Evolutionary conservation across 2,888 invertebrate genomes (phyloP).

Genomic region (Myathropa florea): DNA sequence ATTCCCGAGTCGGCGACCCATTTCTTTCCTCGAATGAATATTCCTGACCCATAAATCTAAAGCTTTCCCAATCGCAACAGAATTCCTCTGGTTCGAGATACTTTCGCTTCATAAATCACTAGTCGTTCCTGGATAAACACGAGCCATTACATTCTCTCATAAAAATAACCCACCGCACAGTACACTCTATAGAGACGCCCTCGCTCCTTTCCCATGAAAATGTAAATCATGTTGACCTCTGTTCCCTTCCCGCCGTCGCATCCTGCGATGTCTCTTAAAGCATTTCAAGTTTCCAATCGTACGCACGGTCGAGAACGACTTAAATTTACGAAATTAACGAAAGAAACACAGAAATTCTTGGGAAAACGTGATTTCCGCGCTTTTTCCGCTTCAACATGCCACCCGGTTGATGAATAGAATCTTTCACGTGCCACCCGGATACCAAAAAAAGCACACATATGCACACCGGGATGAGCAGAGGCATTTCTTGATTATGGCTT

Average conservation of each 20-base stretch:
- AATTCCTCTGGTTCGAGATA: constrained; percentile 1
- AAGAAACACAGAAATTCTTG: constrained; percentile 4
- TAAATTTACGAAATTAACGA: constrained; percentile 33
- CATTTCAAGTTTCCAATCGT: neutral
- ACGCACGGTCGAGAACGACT: neutral
- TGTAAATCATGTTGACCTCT: constrained; percentile 18
- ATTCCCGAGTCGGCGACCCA: neutral
- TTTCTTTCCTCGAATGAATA: neutral
- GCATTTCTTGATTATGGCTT: neutral
- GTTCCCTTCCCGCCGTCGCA: neutral
- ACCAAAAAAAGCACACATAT: neutral
- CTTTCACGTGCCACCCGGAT: constrained; percentile 34
- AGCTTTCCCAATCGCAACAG: constrained; percentile 14
- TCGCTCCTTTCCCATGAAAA: neutral
- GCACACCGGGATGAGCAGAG: neutral
- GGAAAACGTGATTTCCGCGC: constrained; percentile 58
- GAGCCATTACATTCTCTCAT: constrained; percentile 21
- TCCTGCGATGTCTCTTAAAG: neutral
- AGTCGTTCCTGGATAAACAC: constrained; percentile 3
- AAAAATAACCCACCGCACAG: constrained; percentile 3
- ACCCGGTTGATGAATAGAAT: constrained; percentile 21
- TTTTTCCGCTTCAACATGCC: constrained; percentile 30
- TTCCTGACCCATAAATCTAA: constrained; percentile 24
- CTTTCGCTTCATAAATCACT: neutral
- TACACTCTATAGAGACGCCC: neutral